Conservation (phyloP, 2,797 vertebrate species). For the Mormyrus proboscirostris region DNA sequence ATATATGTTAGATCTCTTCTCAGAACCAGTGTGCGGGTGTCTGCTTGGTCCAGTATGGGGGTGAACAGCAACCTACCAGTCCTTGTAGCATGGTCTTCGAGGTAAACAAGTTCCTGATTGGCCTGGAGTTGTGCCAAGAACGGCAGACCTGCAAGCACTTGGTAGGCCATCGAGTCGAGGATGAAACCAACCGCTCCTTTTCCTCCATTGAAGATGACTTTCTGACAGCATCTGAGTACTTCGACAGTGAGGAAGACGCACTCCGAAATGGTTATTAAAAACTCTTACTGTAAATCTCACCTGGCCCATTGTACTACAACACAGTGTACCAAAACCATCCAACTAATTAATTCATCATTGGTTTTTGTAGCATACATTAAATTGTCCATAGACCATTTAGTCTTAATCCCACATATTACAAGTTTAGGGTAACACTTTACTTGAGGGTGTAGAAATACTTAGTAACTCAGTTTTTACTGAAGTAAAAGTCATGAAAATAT, state of each 20-base stretch:
- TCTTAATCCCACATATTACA: neutral
- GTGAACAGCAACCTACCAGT: slow-evolving; percentile 56
- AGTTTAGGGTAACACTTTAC: neutral
- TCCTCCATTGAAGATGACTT: slow-evolving; percentile 98
- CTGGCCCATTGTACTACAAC: neutral
- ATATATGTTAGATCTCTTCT: slow-evolving; percentile 9
- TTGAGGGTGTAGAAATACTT: neutral
- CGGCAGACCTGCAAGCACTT: slow-evolving; percentile 58
- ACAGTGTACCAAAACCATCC: neutral
- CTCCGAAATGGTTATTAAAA: slow-evolving; percentile 67
- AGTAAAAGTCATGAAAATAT: neutral
- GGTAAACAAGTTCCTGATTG: slow-evolving; percentile 93
- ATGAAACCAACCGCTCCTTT: slow-evolving; percentile 91
- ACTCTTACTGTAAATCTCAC: neutral
- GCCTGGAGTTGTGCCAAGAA: slow-evolving; percentile 83
- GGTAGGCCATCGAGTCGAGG: slow-evolving; percentile 66
- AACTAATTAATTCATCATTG: neutral
- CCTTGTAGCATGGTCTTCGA: slow-evolving; percentile 79
- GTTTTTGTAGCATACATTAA: neutral
- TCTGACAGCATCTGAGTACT: slow-evolving; percentile 86
- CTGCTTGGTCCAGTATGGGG: slow-evolving; percentile 81
- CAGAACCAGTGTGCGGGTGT: slow-evolving; percentile 75
- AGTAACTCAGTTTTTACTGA: neutral
- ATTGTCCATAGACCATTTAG: neutral
- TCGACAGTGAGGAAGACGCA: slow-evolving; percentile 82